Base-by-base conservation (phyloP, 2,797 vertebrate species). In the Eulemur coronatus region DNA sequence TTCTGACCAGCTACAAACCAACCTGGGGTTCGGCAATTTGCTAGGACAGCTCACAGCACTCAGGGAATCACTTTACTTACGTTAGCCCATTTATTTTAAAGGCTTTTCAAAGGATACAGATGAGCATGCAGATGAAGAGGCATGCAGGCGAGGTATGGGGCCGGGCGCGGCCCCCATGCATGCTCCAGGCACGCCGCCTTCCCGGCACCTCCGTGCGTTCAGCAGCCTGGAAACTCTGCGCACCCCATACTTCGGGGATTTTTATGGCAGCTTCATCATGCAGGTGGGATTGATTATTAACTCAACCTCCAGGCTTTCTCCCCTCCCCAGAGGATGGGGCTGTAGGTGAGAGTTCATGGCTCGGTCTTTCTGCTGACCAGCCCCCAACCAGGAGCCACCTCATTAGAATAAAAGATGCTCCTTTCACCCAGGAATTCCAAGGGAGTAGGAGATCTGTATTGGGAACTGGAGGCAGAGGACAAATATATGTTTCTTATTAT, bases 91-190 rank as follows among this genome's bases (percentile, higher is more conserved):
- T 79, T 38, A 26, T 26, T 38, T 4, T 55, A 79, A 79, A 78
- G 75, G 7, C 1, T 78, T 35, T 26, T 35, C 20, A 24, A 38
- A 67, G 35, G 50, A 5, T n/a, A 52, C 11, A 35, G 48, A 78
- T 13, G 46, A 48, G 13, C 5, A 4, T 17, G 5, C 20, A n/a
- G 20, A 22, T 7, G n/a, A 55, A 55, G 13, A 9, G 6, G 50
- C 7, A 38, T 4, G 15, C 2, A 15, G n/a, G 76, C 1, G 4
- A 35, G 22, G 50, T 26, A 13, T 3, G 22, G 50, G n/a, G 50
- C 0, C 4, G n/a, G 22, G n/a, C 0, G 0, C 1, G n/a, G 76
- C n/a, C 35, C 33, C 11, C 30, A 75, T 20, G 73, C 11, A 4
- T 48, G 20, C 48, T 35, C 33, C 9, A 76, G 73, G 46, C 17